A percentile compares a stretch with the other conserved stretches of the same genome.
These are phyloP conservation scores for Callopanchax toddi DNA, from an alignment of 2,113 vertebrate genomes.

Conservation along the genomic window DNA sequence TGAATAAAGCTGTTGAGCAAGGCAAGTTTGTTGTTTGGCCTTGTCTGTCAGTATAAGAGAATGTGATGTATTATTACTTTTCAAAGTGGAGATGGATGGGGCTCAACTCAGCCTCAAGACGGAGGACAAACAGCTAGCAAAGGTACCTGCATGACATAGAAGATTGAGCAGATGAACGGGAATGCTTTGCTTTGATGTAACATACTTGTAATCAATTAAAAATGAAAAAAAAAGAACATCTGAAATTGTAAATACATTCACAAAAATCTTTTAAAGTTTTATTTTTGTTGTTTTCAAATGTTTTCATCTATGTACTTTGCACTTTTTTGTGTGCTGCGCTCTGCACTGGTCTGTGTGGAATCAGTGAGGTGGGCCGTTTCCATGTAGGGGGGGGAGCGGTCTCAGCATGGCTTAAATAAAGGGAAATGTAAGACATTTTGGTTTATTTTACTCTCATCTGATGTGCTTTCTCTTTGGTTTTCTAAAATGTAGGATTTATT, in stretches of 20 bases:
- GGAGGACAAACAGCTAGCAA: constrained; percentile 42
- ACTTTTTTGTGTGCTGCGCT: constrained; percentile 72
- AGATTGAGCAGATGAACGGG: constrained; percentile 72
- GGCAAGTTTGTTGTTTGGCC: constrained; percentile 52
- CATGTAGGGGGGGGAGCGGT: constrained; percentile 38
- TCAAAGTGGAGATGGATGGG: constrained; percentile 23
- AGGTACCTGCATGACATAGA: constrained; percentile 75
- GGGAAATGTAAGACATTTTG: constrained; percentile 67
- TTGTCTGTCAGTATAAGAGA: constrained; percentile 54
- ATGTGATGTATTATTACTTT: constrained; percentile 62
- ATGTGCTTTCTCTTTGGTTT: constrained; percentile 71
- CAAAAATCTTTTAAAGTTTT: constrained; percentile 66
- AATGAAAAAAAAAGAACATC: constrained; percentile 31
- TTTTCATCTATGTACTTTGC: constrained; percentile 72
- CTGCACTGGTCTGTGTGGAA: constrained; percentile 56
- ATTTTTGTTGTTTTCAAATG: constrained; percentile 50
- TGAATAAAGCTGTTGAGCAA: constrained; percentile 53
- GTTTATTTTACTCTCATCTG: constrained; percentile 58
- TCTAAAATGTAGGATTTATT: constrained; percentile 61
- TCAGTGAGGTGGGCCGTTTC: constrained; percentile 55
- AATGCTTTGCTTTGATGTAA: constrained; percentile 82
- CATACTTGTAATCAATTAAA: constrained; percentile 74
- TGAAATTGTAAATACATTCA: constrained; percentile 79
- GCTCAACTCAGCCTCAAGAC: constrained; percentile 46
- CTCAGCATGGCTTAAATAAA: constrained; percentile 52